A percentile compares a stretch with the other conserved stretches of the same genome.
These are phyloP conservation scores for Itoplectis maculator DNA, from an alignment of 2,888 invertebrate species.

Conservation along the genomic window DNA sequence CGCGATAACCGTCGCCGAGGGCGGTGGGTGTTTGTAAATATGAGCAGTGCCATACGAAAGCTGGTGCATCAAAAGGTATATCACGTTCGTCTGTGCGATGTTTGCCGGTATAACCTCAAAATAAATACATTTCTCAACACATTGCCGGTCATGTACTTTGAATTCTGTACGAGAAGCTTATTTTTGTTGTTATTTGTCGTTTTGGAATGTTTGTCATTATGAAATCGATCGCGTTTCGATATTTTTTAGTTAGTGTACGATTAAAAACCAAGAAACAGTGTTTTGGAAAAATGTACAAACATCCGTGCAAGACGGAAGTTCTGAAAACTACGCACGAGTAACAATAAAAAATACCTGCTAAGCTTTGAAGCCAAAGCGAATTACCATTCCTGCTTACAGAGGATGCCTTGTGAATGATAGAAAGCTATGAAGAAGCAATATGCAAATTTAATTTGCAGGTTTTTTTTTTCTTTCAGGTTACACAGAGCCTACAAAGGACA, in stretches of 20 bases:
- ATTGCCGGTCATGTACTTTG: background rate
- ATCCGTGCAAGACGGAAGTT: too few species aligned
- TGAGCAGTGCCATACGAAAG: conserved; percentile 68
- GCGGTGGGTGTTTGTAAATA: conserved; percentile 36
- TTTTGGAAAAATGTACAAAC: background rate
- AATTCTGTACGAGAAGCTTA: background rate
- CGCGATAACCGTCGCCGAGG: background rate
- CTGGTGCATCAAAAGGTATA: conserved; percentile 70
- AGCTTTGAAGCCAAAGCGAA: background rate
- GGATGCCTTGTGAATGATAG: background rate
- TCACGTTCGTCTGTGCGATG: background rate
- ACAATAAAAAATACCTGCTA: background rate
- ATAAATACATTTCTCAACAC: background rate
- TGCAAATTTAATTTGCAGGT: conserved; percentile 6
- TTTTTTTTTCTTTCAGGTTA: conserved; percentile 74
- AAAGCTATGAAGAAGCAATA: conserved; percentile 7
- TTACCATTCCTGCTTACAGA: background rate
- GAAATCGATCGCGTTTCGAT: background rate
- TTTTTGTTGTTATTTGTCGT: background rate
- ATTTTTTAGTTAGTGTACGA: background rate
- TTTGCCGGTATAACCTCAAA: conserved; percentile 54
- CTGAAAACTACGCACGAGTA: too few species aligned
- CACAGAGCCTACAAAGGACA: conserved; percentile 68
- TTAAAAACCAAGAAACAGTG: background rate
- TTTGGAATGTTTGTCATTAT: background rate